These are phyloP conservation scores for Colaptes auratus DNA, from an alignment of 2,113 vertebrate species.

Conservation along the genomic window DNA sequence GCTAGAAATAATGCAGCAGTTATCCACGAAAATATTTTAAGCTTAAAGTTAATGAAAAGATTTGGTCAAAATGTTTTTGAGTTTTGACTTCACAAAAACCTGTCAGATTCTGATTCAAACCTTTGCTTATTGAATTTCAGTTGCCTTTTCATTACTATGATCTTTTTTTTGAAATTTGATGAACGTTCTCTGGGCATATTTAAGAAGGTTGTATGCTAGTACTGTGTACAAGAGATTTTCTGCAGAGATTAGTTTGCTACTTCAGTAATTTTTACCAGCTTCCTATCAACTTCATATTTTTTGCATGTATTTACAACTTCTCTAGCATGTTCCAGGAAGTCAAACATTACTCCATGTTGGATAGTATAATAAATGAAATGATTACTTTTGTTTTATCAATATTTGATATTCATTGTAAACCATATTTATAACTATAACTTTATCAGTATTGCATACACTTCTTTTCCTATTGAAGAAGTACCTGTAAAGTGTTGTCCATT, in stretches of 20 bases:
- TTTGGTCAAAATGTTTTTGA: background rate
- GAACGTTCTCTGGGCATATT: background rate
- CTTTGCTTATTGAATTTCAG: background rate
- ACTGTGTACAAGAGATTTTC: background rate
- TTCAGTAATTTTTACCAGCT: background rate
- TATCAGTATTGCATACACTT: background rate
- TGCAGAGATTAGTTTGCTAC: background rate
- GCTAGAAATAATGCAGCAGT: constrained; percentile 24
- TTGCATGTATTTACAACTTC: background rate
- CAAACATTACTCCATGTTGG: background rate
- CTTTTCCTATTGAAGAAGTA: background rate
- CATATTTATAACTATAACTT: background rate
- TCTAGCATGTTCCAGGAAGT: background rate
- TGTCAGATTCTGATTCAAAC: background rate
- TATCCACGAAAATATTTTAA: constrained; percentile 28
- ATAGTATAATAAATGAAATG: background rate
- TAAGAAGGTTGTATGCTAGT: background rate
- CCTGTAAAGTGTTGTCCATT: background rate
- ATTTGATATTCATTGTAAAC: background rate
- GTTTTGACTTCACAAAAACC: constrained; percentile 3
- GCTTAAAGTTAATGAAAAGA: background rate
- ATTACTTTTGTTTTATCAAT: background rate
- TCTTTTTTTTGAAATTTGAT: constrained; percentile 2
- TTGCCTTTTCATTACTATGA: background rate
- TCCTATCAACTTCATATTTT: background rate